These are phyloP conservation scores for Brachymystax lenok DNA, from an alignment of 2,797 vertebrate genomes.

Conservation along the genomic window DNA sequence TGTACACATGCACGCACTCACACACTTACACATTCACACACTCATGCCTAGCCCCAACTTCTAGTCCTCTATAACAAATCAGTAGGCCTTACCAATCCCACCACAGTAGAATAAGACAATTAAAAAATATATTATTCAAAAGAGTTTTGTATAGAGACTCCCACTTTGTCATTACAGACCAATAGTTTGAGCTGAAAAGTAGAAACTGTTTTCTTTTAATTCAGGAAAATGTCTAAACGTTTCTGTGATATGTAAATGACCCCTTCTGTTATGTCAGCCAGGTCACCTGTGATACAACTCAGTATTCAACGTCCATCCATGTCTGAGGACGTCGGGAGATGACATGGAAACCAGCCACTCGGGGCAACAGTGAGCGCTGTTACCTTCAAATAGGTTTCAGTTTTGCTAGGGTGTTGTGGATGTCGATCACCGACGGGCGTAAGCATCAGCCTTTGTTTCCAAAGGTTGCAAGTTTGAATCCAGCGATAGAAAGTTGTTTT, in stretches of 20 bases:
- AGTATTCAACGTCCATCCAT: too few relatives aligned
- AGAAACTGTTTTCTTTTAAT: not conserved
- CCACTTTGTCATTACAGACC: not conserved
- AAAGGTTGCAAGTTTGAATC: too few relatives aligned
- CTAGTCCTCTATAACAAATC: not conserved
- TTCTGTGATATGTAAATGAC: not conserved
- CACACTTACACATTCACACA: not conserved
- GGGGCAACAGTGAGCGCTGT: too few relatives aligned
- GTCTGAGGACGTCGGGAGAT: too few relatives aligned
- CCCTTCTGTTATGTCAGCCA: not conserved
- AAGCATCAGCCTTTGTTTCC: too few relatives aligned
- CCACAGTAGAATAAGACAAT: not conserved
- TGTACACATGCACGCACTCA: constrained; percentile 14
- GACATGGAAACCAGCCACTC: too few relatives aligned
- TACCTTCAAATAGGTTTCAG: too few relatives aligned
- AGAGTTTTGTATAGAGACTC: not conserved
- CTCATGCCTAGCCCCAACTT: constrained; percentile 13
- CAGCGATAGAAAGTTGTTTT: too few relatives aligned
- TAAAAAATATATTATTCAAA: not conserved
- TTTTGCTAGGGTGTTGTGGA: too few relatives aligned
- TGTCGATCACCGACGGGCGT: too few relatives aligned
- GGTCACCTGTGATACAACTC: too few relatives aligned
- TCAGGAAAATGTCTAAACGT: not conserved
- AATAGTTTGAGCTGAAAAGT: not conserved
- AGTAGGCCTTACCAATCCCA: not conserved